Base-by-base conservation (phyloP, 2,888 invertebrate species). In the Neelides folsomi region DNA sequence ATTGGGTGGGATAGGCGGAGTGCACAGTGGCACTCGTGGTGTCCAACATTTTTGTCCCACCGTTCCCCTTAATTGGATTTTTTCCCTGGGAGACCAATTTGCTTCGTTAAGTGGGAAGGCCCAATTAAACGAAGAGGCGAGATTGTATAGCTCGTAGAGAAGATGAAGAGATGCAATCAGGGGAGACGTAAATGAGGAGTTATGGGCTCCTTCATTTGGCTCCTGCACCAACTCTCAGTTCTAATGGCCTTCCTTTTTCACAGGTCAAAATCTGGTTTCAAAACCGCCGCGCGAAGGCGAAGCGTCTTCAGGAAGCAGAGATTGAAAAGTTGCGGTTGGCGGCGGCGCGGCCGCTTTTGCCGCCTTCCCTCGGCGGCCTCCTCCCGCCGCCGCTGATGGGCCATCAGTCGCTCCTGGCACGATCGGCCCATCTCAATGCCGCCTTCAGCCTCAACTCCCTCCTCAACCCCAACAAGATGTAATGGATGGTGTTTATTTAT, bases 301-400 rank as follows among this genome's bases (percentile, higher is more conserved):
- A 97, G 76, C 77, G 97, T 18, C 78, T 95, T 4, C 93, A 94
- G 73, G 94, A 97, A 69, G 95, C 92, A 1, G 92, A 92, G 72
- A 79, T 92, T 64, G 92, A 93, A 71, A 90, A 92, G 70, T 73
- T 90, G 68, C 86, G 94, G 74, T 76, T 79, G 72, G 75, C 88
- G 20, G 85, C 87, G n/a, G 84, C 86, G 5, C 75, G 86, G 58
- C 86, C 86, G 0, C 72, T 86, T 53, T 71, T 86, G 50, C 81
- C 83, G 44, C 82, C 82, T 13, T 81, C 83, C 39, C 81, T 82
- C 47, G 59, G 59, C 66, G 81, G 82, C 27, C 72, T 63, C 67
- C 63, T 68, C 49, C 66, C 69, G 65, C 57, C 68, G 66, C 51
- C 56, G 53, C 62, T 51, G 65, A 56, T 55, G 50, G 57, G 57